These are phyloP conservation scores for Centropyge bicolor DNA, from an alignment of 2,797 vertebrate species.

Conservation along the genomic window DNA sequence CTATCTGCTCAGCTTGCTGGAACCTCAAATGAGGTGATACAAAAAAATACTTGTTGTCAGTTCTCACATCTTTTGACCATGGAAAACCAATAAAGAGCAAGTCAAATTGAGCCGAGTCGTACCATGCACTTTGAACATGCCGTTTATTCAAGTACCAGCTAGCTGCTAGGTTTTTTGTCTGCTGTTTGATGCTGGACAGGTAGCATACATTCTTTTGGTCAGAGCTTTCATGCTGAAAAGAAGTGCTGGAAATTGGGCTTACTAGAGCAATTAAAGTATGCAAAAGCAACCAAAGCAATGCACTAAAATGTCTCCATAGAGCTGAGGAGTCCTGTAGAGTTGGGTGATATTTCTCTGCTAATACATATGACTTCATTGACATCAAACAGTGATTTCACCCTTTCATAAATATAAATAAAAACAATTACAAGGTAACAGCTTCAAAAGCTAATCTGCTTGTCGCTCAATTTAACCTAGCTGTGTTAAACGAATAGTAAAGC, in stretches of 20 bases:
- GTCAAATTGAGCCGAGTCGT: too few relatives aligned
- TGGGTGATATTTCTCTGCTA: background rate
- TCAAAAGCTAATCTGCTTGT: background rate
- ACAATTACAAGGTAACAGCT: too few relatives aligned
- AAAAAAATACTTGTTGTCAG: too few relatives aligned
- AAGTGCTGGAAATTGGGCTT: background rate
- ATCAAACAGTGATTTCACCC: background rate
- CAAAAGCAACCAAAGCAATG: background rate
- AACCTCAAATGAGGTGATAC: too few relatives aligned
- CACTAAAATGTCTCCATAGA: background rate
- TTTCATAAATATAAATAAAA: background rate
- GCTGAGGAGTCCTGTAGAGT: background rate
- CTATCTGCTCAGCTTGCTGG: too few relatives aligned
- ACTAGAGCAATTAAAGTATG: background rate
- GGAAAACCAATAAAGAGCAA: too few relatives aligned
- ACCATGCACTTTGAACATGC: too few relatives aligned
- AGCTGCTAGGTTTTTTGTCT: too few relatives aligned
- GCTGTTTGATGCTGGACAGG: background rate
- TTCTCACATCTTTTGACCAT: too few relatives aligned
- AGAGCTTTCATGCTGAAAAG: too few relatives aligned
- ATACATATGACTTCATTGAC: background rate
- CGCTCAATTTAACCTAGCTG: background rate
- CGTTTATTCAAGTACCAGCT: too few relatives aligned
- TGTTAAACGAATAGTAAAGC: slow-evolving; percentile 26
- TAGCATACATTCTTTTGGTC: background rate